Conservation (phyloP, 2,888 invertebrate genomes). For the Lepetodrilus schrolli region DNA sequence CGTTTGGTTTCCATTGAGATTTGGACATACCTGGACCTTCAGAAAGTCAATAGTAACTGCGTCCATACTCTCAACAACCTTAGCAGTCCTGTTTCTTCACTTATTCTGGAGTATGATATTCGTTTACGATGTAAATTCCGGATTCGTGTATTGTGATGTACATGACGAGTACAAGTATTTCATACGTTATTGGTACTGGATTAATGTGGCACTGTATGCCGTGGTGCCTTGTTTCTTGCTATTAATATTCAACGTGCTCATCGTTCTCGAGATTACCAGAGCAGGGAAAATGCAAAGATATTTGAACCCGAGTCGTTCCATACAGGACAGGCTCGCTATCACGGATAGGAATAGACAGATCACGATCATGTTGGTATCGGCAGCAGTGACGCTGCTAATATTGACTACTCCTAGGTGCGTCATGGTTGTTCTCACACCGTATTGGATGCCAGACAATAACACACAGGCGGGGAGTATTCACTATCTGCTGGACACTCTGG, state of each 20-base stretch:
- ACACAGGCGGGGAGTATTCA: slow-evolving; percentile 22
- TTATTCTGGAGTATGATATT: slow-evolving; percentile 30
- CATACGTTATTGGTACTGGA: slow-evolving; percentile 39
- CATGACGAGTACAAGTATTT: background rate
- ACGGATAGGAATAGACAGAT: slow-evolving; percentile 23
- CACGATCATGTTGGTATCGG: slow-evolving; percentile 42
- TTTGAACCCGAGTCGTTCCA: background rate
- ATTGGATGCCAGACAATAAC: background rate
- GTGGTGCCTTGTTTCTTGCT: slow-evolving; percentile 40
- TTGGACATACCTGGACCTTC: slow-evolving; percentile 29
- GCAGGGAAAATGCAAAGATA: slow-evolving; percentile 28
- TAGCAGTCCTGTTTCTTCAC: slow-evolving; percentile 15
- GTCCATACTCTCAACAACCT: background rate
- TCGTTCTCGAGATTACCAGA: slow-evolving; percentile 35
- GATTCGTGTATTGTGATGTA: slow-evolving; percentile 3
- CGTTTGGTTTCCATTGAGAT: slow-evolving; percentile 27
- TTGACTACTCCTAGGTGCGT: slow-evolving; percentile 19
- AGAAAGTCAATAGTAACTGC: slow-evolving; percentile 24
- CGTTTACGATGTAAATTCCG: background rate
- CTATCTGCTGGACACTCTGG: slow-evolving; percentile 32
- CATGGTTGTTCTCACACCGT: slow-evolving; percentile 36
- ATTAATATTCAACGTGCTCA: slow-evolving; percentile 36
- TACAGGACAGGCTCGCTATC: background rate
- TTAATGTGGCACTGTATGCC: slow-evolving; percentile 36
- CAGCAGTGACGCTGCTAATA: slow-evolving; percentile 26